Base-by-base conservation (phyloP, 2,797 vertebrate genomes). In the Gastrophryne carolinensis region DNA sequence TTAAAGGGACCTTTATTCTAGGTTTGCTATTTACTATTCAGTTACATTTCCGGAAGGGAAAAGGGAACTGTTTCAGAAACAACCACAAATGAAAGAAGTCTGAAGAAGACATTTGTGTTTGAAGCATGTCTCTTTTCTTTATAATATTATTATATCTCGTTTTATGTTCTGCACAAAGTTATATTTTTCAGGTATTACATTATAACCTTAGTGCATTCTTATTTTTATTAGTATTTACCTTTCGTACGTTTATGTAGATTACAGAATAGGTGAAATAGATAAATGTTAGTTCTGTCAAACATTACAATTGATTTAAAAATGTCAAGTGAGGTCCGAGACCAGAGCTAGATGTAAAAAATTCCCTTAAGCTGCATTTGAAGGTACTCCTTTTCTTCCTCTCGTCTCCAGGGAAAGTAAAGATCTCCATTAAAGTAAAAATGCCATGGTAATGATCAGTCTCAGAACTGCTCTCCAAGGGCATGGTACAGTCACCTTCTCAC, bases 251-350 rank as follows among this genome's bases (percentile, higher is more conserved):
- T 35, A 2, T 32, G 17, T 11, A 11, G 3, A 9, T 34, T 58
- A n/a, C n/a, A n/a, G n/a, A n/a, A n/a, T n/a, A 21, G 57, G 56
- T 64, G 44, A 11, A 34, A 35, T 44, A 17, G 26, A 73, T 49
- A 44, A 68, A 60, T 50, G 44, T 53, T 53, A 41, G 65, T 32
- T 52, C n/a, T 62, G n/a, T 24, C 54, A 69, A 76, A n/a, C n/a
- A n/a, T 66, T 57, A 53, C 58, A 71, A 71, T 60, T 57, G 47
- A 77, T 64, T 71, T 52, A 64, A 52, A 62, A 77, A 77, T 77
- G 67, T 77, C 67, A 77, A 67, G 75, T 77, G 67, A 77, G 65
- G 74, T 66, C 60, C 71, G 75, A 64, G 75, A 67, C 75, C 75
- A 77, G 50, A 49, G 67, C 58, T 77, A 71, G 50, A 71, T 77